phyloP scores from a whole-genome alignment of 30 jellyfish, hydroid and myxozoan species.

The Aurelia sp. region DNA sequence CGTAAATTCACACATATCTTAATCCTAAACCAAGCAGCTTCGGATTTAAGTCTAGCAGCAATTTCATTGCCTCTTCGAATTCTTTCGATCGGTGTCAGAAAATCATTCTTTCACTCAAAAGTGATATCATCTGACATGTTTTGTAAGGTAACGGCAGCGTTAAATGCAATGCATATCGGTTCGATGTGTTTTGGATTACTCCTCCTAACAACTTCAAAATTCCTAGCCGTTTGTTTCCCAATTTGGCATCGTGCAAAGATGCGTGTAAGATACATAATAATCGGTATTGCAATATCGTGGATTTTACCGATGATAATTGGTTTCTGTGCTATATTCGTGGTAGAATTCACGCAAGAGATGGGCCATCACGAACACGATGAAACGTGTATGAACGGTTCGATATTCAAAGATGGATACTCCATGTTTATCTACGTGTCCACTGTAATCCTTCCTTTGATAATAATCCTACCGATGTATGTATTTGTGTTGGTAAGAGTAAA shows the following conservation, averaged over 20 bases:
- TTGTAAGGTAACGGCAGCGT: conserved; percentile 28
- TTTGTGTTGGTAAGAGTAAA: conserved; percentile 21
- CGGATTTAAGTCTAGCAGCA: conserved; percentile 36
- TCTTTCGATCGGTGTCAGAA: conserved; percentile 5
- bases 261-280: not conserved
- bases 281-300: conserved; percentile 26
- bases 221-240: conserved; percentile 55
- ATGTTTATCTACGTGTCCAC: conserved; percentile 3
- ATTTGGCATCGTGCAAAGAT: conserved; percentile 9
- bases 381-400: conserved; percentile 39
- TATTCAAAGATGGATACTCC: conserved; percentile 2
- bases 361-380: conserved; percentile 21
- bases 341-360: conserved; percentile 8
- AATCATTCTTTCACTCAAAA: conserved; percentile 19
- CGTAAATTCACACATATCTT: conserved; percentile 42
- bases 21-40: conserved; percentile 50
- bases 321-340: not conserved
- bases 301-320: conserved; percentile 32
- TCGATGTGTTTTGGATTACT: conserved; percentile 34
- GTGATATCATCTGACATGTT: conserved; percentile 10
- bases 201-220: conserved; percentile 37
- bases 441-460: conserved; percentile 16
- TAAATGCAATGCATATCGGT: conserved; percentile 27
- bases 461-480: conserved; percentile 37
- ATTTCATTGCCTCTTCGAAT: conserved; percentile 36